These are phyloP conservation scores for Triplophysa yarkandensis DNA, from an alignment of 2,797 vertebrate genomes.

Conservation along the genomic window DNA sequence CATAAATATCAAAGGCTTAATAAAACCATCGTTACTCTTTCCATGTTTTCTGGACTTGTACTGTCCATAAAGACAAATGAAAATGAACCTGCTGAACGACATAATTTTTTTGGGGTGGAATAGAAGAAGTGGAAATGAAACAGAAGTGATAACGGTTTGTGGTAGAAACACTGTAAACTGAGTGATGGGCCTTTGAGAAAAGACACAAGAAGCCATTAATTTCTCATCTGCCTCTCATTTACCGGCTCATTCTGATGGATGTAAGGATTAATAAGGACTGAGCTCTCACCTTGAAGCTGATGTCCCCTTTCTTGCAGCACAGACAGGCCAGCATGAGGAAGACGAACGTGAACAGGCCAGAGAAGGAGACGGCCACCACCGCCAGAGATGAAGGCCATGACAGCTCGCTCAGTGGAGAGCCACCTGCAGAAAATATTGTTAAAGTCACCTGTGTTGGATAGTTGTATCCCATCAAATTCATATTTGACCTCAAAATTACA, in stretches of 20 bases:
- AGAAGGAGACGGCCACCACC: slow-evolving; percentile 91
- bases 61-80: slow-evolving; percentile 9
- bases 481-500: too few relatives aligned
- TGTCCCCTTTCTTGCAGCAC: slow-evolving; percentile 96
- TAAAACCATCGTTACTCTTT: background rate
- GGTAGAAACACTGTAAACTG: slow-evolving; percentile 19
- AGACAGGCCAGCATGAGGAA: slow-evolving; percentile 98
- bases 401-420: slow-evolving; percentile 88
- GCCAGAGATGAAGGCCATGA: slow-evolving; percentile 95
- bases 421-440: slow-evolving; percentile 76
- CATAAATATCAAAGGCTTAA: background rate
- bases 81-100: background rate
- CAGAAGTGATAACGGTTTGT: slow-evolving; percentile 5
- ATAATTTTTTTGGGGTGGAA: background rate
- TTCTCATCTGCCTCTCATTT: slow-evolving; percentile 39
- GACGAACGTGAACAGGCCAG: slow-evolving; percentile 91
- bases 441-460: too few relatives aligned
- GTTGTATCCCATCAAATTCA: too few relatives aligned
- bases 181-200: slow-evolving; percentile 6
- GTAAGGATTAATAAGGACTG: slow-evolving; percentile 22
- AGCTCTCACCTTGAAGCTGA: slow-evolving; percentile 91
- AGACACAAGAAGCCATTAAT: slow-evolving; percentile 21
- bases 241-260: slow-evolving; percentile 37
- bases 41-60: background rate
- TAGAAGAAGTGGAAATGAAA: slow-evolving; percentile 27